Conservation (phyloP, 2,797 vertebrate genomes). For the Thamnophis elegans region DNA sequence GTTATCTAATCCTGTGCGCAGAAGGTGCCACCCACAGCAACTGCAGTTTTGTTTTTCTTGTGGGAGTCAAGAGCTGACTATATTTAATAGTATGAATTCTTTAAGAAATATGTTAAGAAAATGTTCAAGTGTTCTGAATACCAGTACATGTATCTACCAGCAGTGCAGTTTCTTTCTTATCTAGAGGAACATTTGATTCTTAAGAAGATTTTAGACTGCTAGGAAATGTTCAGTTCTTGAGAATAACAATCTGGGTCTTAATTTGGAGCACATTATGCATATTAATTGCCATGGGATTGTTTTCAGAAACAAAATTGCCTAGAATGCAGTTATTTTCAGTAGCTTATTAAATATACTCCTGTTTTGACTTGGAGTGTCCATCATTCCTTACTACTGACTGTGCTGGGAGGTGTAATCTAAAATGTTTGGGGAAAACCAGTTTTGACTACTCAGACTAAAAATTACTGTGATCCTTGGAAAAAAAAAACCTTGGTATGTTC, state of each 20-base stretch:
- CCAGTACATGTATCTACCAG: not conserved
- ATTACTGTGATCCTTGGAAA: not conserved
- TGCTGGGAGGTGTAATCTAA: not conserved
- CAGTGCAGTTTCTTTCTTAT: not conserved
- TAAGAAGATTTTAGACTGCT: not conserved
- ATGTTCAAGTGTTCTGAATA: not conserved
- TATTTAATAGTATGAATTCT: not conserved
- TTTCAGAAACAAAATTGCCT: not conserved
- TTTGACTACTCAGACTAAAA: not conserved
- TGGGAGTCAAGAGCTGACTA: not conserved
- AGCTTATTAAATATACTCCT: not conserved
- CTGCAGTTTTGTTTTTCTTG: not conserved
- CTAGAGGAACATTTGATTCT: not conserved
- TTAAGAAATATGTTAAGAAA: not conserved
- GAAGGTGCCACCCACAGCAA: not conserved
- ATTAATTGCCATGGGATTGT: not conserved
- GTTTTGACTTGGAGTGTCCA: not conserved
- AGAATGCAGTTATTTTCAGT: not conserved
- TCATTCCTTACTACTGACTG: not conserved
- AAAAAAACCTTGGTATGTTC: not conserved
- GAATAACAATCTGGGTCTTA: not conserved
- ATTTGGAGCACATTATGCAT: not conserved
- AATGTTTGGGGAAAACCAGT: not conserved
- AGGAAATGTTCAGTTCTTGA: not conserved
- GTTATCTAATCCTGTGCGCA: constrained; percentile 19